Evolutionary conservation across 2,797 vertebrate species (phyloP).

Genomic region (Gymnothorax javanicus): DNA sequence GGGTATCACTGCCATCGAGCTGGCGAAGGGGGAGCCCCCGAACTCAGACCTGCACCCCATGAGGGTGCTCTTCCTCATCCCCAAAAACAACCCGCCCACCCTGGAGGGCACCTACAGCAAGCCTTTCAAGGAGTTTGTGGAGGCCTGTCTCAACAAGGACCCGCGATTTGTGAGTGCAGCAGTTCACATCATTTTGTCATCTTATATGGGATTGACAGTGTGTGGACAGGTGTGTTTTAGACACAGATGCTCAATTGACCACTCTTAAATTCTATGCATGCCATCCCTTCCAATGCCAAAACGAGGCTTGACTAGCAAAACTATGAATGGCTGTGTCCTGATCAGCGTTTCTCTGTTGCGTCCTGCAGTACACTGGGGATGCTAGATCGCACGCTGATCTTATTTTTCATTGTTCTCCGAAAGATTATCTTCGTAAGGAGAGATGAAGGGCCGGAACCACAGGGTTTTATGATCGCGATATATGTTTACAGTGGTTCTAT

Average conservation of each 20-base stretch:
- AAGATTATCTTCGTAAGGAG: no score
- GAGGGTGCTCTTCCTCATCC: constrained; percentile 97
- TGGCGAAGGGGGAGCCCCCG: constrained; percentile 96
- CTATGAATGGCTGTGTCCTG: no score
- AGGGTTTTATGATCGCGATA: no score
- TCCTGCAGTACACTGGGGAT: no score
- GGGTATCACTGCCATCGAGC: constrained; percentile 96
- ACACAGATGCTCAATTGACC: neutral
- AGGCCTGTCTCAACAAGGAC: constrained; percentile 98
- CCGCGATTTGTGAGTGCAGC: constrained; percentile 88
- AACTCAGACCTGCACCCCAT: constrained; percentile 98
- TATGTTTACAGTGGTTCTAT: no score
- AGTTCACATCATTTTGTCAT: neutral
- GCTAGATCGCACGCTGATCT: no score
- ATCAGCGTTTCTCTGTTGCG: no score
- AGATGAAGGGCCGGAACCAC: no score
- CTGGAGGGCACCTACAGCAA: constrained; percentile 96
- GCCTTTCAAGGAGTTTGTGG: constrained; percentile 97
- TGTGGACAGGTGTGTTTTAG: neutral
- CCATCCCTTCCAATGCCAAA: no score
- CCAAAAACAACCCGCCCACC: constrained; percentile 96
- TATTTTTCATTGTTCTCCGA: no score
- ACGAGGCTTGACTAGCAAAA: no score
- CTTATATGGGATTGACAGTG: neutral
- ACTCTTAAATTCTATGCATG: no score